A percentile compares a stretch with the other conserved stretches of the same genome.
These are phyloP conservation scores for Lepisosteus osseus DNA, from an alignment of 2,113 vertebrate species.

Conservation along the genomic window DNA sequence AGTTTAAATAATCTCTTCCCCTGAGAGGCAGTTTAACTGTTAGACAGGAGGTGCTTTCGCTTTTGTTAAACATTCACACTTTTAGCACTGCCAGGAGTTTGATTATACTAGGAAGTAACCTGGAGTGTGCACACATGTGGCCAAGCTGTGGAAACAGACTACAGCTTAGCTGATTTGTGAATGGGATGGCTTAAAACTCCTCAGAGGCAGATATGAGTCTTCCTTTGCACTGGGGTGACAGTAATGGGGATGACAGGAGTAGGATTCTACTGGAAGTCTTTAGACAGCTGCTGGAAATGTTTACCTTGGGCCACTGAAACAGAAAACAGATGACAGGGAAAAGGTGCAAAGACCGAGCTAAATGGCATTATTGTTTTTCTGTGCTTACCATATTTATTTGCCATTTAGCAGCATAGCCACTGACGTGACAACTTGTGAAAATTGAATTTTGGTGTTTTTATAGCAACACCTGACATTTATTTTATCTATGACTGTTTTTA, in stretches of 20 bases:
- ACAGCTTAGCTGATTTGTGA: constrained; percentile 25
- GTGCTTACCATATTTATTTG: background rate
- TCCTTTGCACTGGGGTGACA: constrained; percentile 39
- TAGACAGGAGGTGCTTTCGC: constrained; percentile 12
- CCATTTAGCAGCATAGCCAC: too few relatives aligned
- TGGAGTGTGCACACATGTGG: constrained; percentile 37
- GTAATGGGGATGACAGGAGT: constrained; percentile 48
- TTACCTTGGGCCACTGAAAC: constrained; percentile 50
- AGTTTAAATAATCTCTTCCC: too few relatives aligned
- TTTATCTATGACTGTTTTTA: constrained; percentile 49
- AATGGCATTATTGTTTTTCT: constrained; percentile 33
- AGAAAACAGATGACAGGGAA: constrained; percentile 57
- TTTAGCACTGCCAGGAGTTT: constrained; percentile 6
- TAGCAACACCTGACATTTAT: constrained; percentile 33
- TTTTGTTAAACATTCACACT: constrained; percentile 17
- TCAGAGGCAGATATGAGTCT: constrained; percentile 48
- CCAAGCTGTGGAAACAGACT: constrained; percentile 35
- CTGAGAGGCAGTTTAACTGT: constrained; percentile 2
- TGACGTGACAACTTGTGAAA: too few relatives aligned
- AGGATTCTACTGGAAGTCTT: constrained; percentile 35
- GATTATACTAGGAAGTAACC: constrained; percentile 23
- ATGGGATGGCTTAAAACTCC: constrained; percentile 34
- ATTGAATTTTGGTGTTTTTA: background rate
- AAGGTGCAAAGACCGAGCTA: constrained; percentile 6
- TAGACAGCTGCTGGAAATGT: constrained; percentile 43